Evolutionary conservation across 2,888 invertebrate species (phyloP).

Genomic region (Cynaeus angustus): DNA sequence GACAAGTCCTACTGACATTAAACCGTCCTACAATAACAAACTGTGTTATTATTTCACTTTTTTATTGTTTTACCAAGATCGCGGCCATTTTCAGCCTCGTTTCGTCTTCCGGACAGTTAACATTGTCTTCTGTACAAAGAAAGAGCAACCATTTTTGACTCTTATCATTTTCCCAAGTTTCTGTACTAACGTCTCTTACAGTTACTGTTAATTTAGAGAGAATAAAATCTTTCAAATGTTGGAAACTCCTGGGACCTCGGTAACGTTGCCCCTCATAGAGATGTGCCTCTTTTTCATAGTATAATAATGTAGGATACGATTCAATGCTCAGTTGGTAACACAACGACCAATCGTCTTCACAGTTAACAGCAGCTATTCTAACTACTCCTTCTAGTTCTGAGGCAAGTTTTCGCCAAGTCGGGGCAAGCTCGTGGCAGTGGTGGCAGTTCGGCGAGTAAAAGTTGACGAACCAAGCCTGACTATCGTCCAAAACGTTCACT

Average conservation of each 20-base stretch:
- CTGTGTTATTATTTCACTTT: background rate
- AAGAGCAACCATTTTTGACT: constrained; percentile 75
- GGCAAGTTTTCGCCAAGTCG: constrained; percentile 87
- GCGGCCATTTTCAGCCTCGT: constrained; percentile 80
- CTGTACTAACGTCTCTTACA: constrained; percentile 68
- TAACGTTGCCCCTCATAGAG: constrained; percentile 76
- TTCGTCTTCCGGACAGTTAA: constrained; percentile 74
- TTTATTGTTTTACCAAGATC: constrained; percentile 77
- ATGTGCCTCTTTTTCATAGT: constrained; percentile 75
- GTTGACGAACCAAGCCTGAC: constrained; percentile 88
- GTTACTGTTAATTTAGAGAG: constrained; percentile 74
- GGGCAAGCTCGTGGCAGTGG: constrained; percentile 88
- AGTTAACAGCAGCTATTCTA: constrained; percentile 88
- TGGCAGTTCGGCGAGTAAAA: constrained; percentile 91
- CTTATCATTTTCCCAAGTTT: constrained; percentile 66
- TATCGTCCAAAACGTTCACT: constrained; percentile 72
- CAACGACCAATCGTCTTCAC: constrained; percentile 87
- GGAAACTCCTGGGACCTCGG: constrained; percentile 75
- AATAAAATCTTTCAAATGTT: constrained; percentile 78
- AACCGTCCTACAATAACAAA: constrained; percentile 65
- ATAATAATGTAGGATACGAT: constrained; percentile 84
- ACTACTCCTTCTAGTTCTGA: constrained; percentile 85
- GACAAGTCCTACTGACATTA: constrained; percentile 74
- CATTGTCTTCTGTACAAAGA: constrained; percentile 75
- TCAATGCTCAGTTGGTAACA: constrained; percentile 84